Percentiles rank a stretch among this genome's conserved stretches.
Conservation (phyloP, 2,888 invertebrate species). For the Sinopyrophorus schimmeli region DNA sequence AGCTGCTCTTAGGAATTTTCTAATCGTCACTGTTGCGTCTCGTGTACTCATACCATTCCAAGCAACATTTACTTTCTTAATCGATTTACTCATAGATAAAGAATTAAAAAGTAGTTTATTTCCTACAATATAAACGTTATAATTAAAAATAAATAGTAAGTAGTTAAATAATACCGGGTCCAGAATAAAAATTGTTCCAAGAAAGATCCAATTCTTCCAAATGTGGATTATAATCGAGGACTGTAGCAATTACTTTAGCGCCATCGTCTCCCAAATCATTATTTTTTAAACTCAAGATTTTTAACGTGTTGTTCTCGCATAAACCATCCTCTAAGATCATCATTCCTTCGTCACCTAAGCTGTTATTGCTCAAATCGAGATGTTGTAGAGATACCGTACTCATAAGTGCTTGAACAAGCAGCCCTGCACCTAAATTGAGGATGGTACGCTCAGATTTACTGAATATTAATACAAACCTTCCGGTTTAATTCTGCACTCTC, state of each 20-base stretch:
- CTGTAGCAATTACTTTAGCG: constrained; percentile 48
- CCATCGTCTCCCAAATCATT: constrained; percentile 57
- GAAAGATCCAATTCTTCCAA: constrained; percentile 58
- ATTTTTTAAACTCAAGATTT: constrained; percentile 56
- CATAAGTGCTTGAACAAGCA: constrained; percentile 49
- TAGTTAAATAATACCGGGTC: constrained; percentile 44
- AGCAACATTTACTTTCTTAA: constrained; percentile 53
- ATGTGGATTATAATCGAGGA: constrained; percentile 52
- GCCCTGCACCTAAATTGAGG: constrained; percentile 46
- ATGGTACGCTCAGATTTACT: background rate
- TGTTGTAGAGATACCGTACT: constrained; percentile 45
- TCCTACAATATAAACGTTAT: constrained; percentile 41
- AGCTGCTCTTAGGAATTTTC: constrained; percentile 42
- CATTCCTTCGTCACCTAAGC: constrained; percentile 55
- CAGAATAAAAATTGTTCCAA: constrained; percentile 58
- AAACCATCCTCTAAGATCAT: constrained; percentile 47
- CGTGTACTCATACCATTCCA: constrained; percentile 56
- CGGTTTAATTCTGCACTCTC: constrained; percentile 55
- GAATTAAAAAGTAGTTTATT: constrained; percentile 51
- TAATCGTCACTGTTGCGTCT: constrained; percentile 43
- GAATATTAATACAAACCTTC: constrained; percentile 36
- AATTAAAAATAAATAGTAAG: background rate
- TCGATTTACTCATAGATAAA: constrained; percentile 45
- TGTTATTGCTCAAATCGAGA: constrained; percentile 55
- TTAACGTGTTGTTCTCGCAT: constrained; percentile 46